These are phyloP conservation scores for Atopsyche davidsoni DNA, from an alignment of 1,140 invertebrate genomes.

Conservation along the genomic window DNA sequence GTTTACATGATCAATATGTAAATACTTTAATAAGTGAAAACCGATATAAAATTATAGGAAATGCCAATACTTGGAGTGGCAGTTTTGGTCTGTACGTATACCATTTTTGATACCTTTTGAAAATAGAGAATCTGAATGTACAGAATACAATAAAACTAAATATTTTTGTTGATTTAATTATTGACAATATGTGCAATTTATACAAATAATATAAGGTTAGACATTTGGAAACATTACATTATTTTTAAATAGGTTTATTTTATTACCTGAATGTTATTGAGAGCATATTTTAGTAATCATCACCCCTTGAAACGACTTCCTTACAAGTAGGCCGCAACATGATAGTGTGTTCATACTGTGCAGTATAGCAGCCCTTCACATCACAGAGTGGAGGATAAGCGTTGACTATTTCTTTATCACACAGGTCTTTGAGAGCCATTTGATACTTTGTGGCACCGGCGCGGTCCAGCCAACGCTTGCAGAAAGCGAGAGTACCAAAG, in stretches of 20 bases:
- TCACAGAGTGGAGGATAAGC: constrained; percentile 98
- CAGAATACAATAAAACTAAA: no score
- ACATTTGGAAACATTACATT: no score
- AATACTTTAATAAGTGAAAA: no score
- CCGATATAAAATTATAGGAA: no score
- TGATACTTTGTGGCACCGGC: constrained; percentile 96
- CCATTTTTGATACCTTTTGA: not conserved
- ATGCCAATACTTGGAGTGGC: no score
- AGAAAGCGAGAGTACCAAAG: constrained; percentile 97
- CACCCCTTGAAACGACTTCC: constrained; percentile 93
- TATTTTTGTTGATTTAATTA: no score
- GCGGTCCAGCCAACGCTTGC: constrained; percentile 96
- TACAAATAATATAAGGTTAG: no score
- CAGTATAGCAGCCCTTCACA: constrained; percentile 96
- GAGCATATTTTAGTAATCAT: constrained; percentile 74
- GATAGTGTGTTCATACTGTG: constrained; percentile 99
- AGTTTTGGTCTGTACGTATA: no score
- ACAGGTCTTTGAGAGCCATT: constrained; percentile 97
- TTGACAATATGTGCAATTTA: no score
- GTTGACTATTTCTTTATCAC: constrained; percentile 93
- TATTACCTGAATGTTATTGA: not conserved
- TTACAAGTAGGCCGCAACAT: constrained; percentile 97
- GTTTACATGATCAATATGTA: no score
- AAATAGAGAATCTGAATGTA: not conserved
- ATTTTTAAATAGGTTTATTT: not conserved